phyloP scores from a whole-genome alignment of 2,888 invertebrate genomes.

The Philereme vetulata region DNA sequence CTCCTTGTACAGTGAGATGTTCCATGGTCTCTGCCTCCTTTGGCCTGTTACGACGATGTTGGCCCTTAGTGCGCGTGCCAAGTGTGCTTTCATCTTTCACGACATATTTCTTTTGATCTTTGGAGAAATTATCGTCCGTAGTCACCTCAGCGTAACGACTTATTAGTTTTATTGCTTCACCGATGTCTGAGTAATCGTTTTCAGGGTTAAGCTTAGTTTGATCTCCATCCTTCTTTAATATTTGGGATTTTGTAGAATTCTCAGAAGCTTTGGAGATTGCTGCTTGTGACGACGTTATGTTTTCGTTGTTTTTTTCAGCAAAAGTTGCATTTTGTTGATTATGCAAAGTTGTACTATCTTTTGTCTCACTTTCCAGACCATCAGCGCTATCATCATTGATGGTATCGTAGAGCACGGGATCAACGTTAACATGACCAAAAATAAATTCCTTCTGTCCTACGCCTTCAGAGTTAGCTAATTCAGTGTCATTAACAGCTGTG shows the following conservation, averaged over 20 bases:
- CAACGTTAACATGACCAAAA: slow-evolving; percentile 74
- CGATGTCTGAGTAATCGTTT: slow-evolving; percentile 76
- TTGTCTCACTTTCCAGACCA: slow-evolving; percentile 33
- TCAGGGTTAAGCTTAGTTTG: slow-evolving; percentile 74
- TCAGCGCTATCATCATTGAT: slow-evolving; percentile 34
- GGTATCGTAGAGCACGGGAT: slow-evolving; percentile 63
- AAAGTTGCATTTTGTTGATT: slow-evolving; percentile 42
- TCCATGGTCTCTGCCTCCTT: slow-evolving; percentile 53
- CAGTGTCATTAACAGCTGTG: slow-evolving; percentile 55
- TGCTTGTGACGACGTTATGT: slow-evolving; percentile 20
- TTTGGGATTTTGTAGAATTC: slow-evolving; percentile 42
- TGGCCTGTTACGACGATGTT: slow-evolving; percentile 72
- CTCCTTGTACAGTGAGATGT: slow-evolving; percentile 36
- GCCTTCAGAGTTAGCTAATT: slow-evolving; percentile 51
- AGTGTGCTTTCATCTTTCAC: slow-evolving; percentile 67
- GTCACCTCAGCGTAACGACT: slow-evolving; percentile 79
- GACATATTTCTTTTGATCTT: slow-evolving; percentile 64
- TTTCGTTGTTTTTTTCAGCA: slow-evolving; percentile 33
- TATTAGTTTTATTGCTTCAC: slow-evolving; percentile 78
- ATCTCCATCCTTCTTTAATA: slow-evolving; percentile 60
- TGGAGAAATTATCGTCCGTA: slow-evolving; percentile 75
- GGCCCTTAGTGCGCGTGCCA: slow-evolving; percentile 75
- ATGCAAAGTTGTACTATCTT: slow-evolving; percentile 34
- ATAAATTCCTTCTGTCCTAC: slow-evolving; percentile 76
- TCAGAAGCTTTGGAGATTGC: slow-evolving; percentile 33